Evolutionary conservation across 2,888 invertebrate species (phyloP), one percentile per base, ranked within the genome.

Genomic region (Drosophila prostipennis): DNA sequence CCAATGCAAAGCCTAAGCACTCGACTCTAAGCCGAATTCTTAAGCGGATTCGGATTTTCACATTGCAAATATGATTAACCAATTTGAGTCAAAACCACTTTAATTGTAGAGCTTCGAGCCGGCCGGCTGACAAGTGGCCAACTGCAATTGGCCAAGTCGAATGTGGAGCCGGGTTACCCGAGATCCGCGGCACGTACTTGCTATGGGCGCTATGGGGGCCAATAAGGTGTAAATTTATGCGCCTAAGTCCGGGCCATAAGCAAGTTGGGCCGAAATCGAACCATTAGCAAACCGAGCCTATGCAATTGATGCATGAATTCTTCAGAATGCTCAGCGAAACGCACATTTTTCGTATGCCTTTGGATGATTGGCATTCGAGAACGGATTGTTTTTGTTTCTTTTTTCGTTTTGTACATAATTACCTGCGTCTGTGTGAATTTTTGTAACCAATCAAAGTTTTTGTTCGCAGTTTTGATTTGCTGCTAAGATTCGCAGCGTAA

Each of bases 141-240:
- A 67, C 64, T 42, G 61, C 61, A 48, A 58, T 58, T 63, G 61
- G 61, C 48, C 67, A 68, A 42, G 54, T 16, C 42, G 48, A 55
- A 45, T 51, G 46, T 11, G 14, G 19, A 29, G 46, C 51, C 29
- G n/a, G 51, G 42, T 6, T 37, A 32, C 26, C 59, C 23, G 16
- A 34, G 39, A 49, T 58, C 52, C 53, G n/a, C 48, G 70, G 79
- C 77, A 84, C 81, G 81, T 84, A 84, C 72, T 65, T 52, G 73
- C 74, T 80, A 55, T 80, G 78, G 82, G 86, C 73, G 77, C 85
- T 87, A 90, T 90, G 90, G 89, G 89, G 90, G 90, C 88, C 90
- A 90, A 90, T 90, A 91, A 89, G 89, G 91, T 90, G 90, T 91
- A 91, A 91, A 91, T 90, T 90, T 90, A 87, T 82, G 85, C 87